Base-by-base conservation (phyloP, 2,888 invertebrate species). In the Ennomos quercinarius region DNA sequence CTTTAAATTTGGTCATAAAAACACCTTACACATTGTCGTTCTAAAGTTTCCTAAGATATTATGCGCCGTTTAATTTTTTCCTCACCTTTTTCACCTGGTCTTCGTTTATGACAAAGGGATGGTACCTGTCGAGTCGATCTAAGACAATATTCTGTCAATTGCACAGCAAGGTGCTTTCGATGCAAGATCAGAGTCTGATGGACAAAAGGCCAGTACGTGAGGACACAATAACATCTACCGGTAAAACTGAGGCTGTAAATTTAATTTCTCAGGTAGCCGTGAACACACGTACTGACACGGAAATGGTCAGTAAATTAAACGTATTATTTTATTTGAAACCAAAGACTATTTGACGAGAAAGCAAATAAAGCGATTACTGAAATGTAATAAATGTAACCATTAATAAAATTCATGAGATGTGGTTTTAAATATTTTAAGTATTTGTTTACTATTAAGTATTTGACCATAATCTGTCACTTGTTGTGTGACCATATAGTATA, bases 71-170 rank as follows among this genome's bases (percentile, higher is more conserved):
- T 68, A 68, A 66, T 78, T 82, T 59, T 81, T 81, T 68, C 64
- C 70, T 68, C 61, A 12, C 53, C 44, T 57, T 57, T 64, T 74
- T 71, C 52, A 66, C 62, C 50, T 62, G 44, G 52, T 43, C 47
- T 61, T 66, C 56, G 65, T 67, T 79, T 78, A 57, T 66, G 56
- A 61, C 64, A 69, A 86, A 84, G 77, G 60, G 74, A 80, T 74
- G 60, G 72, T 89, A 91, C 91, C 91, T 89, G 90, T 84, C 68
- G 64, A 57, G 90, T 84, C 68, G 64, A 57, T 76, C 74, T 84
- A 83, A 88, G 83, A 91, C 89, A 91, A 90, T 87, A 83, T 81
- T 76, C 79, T 71, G 72, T 78, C 84, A 86, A 89, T 90, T 87
- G 84, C 85, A 75, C 81, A 71, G 85, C 84, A 82, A 84, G 86